These are phyloP conservation scores for Stegodyphus mimosarum DNA, from an alignment of 1,140 invertebrate genomes.

Conservation along the genomic window DNA sequence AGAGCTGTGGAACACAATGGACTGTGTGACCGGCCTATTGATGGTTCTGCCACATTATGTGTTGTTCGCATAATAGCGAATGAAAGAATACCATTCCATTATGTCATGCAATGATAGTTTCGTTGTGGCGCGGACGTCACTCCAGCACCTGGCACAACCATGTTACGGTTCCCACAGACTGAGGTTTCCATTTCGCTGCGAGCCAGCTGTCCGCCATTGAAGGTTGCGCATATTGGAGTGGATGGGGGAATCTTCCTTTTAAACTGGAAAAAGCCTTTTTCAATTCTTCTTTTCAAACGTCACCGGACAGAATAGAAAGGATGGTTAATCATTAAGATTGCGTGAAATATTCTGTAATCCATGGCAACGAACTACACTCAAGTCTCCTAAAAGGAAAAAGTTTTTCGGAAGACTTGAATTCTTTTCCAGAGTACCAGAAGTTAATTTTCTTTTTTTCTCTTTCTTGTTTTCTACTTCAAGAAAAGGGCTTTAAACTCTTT, in stretches of 20 bases:
- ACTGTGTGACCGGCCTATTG: conserved; percentile 45
- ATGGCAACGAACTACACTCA: no score
- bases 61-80: conserved; percentile 50
- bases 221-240: not conserved
- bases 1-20: conserved; percentile 41
- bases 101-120: conserved; percentile 21
- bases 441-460: no score
- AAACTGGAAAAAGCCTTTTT: not conserved
- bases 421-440: no score
- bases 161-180: conserved; percentile 47
- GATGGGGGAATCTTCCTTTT: not conserved
- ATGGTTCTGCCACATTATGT: conserved; percentile 54
- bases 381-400: no score
- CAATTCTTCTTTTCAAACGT: not conserved
- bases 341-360: no score
- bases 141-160: conserved; percentile 30
- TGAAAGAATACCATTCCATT: conserved; percentile 52
- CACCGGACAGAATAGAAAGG: not conserved
- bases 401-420: no score
- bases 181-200: not conserved
- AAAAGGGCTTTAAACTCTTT: no score
- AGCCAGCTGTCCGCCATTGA: conserved; percentile 7
- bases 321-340: no score
- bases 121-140: no score
- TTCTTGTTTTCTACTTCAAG: no score